A percentile compares a stretch with the other conserved stretches of the same genome.
Conservation (phyloP, 1,140 invertebrate genomes). For the Drosophila ficusphila region DNA sequence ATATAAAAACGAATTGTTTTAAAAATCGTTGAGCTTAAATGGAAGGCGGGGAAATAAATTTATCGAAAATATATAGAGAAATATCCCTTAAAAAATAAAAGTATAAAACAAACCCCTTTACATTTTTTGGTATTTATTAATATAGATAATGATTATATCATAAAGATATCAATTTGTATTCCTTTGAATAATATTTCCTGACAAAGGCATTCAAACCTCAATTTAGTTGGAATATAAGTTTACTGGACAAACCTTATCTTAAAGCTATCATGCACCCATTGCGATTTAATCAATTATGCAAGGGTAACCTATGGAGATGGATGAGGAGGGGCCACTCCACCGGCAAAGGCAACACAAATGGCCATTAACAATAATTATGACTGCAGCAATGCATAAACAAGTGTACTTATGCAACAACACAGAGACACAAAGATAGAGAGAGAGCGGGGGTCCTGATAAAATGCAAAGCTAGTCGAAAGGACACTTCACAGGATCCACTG, state of each 20-base stretch:
- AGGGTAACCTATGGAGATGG: not conserved
- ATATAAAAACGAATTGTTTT: too few species aligned
- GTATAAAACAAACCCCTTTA: too few species aligned
- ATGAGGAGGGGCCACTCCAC: not conserved
- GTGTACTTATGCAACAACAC: conserved; percentile 54
- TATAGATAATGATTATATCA: too few species aligned
- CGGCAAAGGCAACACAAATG: conserved; percentile 25
- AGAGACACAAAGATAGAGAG: not conserved
- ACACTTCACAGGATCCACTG: conserved; percentile 26
- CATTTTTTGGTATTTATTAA: too few species aligned
- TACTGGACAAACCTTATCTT: not conserved
- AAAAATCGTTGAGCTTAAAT: too few species aligned
- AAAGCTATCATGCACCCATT: not conserved
- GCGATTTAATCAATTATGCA: conserved; percentile 22
- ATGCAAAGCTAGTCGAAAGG: conserved; percentile 42
- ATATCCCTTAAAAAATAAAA: too few species aligned
- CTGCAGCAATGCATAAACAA: conserved; percentile 73
- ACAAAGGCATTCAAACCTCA: too few species aligned
- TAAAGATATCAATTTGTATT: too few species aligned
- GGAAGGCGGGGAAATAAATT: not conserved
- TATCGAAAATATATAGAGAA: too few species aligned
- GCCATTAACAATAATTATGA: conserved; percentile 82
- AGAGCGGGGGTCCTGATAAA: conserved; percentile 25
- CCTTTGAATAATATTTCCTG: too few species aligned
- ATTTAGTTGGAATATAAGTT: not conserved